phyloP scores from a whole-genome alignment of 2,888 invertebrate species.

The Thelaira solivaga region DNA sequence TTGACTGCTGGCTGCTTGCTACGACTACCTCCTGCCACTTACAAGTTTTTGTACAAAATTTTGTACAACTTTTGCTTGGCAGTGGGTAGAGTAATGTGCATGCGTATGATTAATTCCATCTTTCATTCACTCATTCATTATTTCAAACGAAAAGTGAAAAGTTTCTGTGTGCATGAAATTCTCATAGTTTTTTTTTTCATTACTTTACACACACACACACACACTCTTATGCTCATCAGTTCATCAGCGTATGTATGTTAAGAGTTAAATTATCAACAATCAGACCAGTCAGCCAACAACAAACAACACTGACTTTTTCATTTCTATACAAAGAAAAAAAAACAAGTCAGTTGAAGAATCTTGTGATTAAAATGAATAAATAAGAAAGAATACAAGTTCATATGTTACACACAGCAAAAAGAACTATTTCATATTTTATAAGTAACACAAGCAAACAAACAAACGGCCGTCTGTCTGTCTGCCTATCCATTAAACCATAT shows the following conservation, averaged over 20 bases:
- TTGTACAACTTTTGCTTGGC: constrained; percentile 18
- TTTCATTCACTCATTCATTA: constrained; percentile 40
- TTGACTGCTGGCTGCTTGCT: constrained; percentile 26
- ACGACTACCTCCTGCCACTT: constrained; percentile 14
- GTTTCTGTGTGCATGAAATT: constrained; percentile 35
- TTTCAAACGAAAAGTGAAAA: constrained; percentile 34
- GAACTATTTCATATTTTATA: not conserved
- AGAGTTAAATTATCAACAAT: constrained; percentile 47
- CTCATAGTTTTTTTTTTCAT: constrained; percentile 44
- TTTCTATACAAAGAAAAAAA: constrained; percentile 32
- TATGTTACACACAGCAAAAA: constrained; percentile 1
- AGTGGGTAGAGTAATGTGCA: constrained; percentile 52
- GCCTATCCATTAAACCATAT: not conserved
- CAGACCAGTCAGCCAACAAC: constrained; percentile 37
- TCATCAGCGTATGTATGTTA: constrained; percentile 53
- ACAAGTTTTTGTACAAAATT: constrained; percentile 23
- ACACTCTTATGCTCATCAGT: no score
- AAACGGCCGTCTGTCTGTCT: not conserved
- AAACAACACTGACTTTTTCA: constrained; percentile 51
- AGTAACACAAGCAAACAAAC: no score
- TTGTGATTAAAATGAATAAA: constrained; percentile 2
- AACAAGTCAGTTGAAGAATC: constrained; percentile 11
- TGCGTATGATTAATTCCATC: constrained; percentile 59
- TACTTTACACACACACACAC: no score
- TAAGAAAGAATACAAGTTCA: constrained; percentile 17